A percentile compares a stretch with the other conserved stretches of the same genome.
Evolutionary conservation across 2,888 invertebrate genomes (phyloP).

Genomic region (Tinea pellionella): DNA sequence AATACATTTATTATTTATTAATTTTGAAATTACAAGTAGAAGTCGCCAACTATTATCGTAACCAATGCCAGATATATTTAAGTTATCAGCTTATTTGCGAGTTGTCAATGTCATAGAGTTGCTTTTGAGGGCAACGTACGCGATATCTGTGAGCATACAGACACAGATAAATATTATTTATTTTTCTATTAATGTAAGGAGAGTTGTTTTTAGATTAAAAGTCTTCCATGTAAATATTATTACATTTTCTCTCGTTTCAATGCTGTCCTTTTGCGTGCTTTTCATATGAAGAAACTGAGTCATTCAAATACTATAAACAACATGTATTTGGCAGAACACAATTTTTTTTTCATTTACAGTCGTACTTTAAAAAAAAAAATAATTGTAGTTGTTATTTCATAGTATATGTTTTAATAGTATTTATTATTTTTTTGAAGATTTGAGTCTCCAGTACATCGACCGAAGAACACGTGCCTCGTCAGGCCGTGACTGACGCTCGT

Average conservation of each 20-base stretch:
- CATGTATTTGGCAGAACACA: no score
- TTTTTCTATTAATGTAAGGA: not conserved
- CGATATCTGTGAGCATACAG: slow-evolving; percentile 44
- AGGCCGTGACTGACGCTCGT: slow-evolving; percentile 36
- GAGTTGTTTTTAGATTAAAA: not conserved
- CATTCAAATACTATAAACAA: not conserved
- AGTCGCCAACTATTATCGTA: not conserved
- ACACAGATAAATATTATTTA: slow-evolving; percentile 23
- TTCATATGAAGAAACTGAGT: not conserved
- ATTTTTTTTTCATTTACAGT: no score
- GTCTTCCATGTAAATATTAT: not conserved
- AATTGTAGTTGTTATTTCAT: no score
- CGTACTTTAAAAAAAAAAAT: no score
- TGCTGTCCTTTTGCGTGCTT: not conserved
- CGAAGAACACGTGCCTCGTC: slow-evolving; percentile 48
- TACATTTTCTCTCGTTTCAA: not conserved
- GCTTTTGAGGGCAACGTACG: slow-evolving; percentile 62
- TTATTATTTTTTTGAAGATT: not conserved
- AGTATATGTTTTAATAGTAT: not conserved
- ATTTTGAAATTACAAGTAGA: not conserved
- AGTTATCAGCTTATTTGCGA: slow-evolving; percentile 61
- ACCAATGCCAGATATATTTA: slow-evolving; percentile 13
- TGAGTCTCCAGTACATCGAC: not conserved
- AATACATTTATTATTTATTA: not conserved
- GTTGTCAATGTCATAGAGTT: slow-evolving; percentile 66